Conservation (phyloP, 2,113 vertebrate genomes). For the Prunella himalayana region DNA sequence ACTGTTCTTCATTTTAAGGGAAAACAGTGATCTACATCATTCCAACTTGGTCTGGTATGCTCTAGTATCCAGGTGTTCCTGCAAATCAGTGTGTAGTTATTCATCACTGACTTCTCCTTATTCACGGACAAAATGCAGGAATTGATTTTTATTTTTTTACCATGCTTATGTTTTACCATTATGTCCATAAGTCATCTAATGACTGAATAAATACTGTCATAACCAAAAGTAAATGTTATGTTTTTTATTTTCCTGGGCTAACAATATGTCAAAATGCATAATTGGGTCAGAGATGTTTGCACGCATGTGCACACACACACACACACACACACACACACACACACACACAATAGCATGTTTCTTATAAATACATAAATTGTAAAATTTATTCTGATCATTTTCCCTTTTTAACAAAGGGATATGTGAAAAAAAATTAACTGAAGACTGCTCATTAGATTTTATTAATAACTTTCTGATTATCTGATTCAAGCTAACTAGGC, state of each 20-base stretch:
- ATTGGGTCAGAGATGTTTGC: not conserved
- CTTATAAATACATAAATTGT: not conserved
- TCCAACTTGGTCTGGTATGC: not conserved
- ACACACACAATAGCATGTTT: not conserved
- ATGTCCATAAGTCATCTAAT: constrained; percentile 44
- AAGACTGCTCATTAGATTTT: not conserved
- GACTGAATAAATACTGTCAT: constrained; percentile 20
- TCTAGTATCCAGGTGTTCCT: not conserved
- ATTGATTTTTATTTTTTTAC: constrained; percentile 46
- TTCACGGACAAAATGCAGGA: constrained; percentile 3
- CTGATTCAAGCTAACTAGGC: constrained; percentile 51
- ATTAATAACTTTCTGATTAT: constrained; percentile 13
- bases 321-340: too few relatives aligned
- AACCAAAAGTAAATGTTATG: not conserved
- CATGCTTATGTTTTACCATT: constrained; percentile 49
- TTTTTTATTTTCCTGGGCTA: not conserved
- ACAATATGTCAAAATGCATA: not conserved
- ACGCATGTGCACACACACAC: rapidly evolving
- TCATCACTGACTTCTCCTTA: constrained; percentile 33
- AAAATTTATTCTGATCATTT: not conserved
- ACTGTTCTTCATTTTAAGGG: not conserved
- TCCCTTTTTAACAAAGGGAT: not conserved
- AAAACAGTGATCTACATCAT: not conserved
- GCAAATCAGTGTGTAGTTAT: constrained; percentile 25
- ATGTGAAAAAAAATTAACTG: not conserved